These are phyloP conservation scores for Diploscapter pachys DNA, from an alignment of 1,140 invertebrate genomes.

Conservation along the genomic window DNA sequence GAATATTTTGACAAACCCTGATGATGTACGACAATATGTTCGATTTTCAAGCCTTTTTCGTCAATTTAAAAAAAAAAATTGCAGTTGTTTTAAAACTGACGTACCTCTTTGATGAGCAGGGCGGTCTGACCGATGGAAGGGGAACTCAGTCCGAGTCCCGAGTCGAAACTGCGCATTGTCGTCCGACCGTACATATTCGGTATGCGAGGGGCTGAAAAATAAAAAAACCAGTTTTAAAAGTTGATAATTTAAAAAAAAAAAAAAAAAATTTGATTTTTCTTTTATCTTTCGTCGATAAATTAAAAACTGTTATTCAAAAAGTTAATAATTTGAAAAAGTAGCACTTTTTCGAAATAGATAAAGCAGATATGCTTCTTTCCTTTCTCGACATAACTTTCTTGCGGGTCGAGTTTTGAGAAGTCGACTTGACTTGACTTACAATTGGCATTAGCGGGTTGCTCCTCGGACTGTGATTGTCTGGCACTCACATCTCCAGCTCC, in stretches of 20 bases:
- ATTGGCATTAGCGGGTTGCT: no score
- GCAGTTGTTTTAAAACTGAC: constrained; percentile 1
- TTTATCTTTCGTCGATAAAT: not conserved
- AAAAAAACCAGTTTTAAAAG: constrained; percentile 5
- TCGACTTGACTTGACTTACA: no score
- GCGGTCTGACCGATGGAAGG: constrained; percentile 28
- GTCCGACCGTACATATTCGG: constrained; percentile 8
- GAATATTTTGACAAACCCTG: no score
- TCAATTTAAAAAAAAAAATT: not conserved
- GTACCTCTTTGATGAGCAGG: constrained; percentile 28
- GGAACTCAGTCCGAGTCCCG: constrained; percentile 21
- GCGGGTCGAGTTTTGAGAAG: no score
- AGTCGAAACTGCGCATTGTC: constrained; percentile 18
- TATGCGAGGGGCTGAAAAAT: not conserved
- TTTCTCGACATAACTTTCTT: no score
- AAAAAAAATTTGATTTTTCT: not conserved
- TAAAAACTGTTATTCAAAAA: not conserved
- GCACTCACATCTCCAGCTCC: no score
- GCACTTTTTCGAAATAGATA: not conserved
- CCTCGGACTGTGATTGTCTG: no score
- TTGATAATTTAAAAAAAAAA: not conserved
- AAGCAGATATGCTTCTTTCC: no score
- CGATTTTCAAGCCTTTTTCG: not conserved
- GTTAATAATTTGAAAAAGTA: not conserved
- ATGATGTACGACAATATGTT: no score